phyloP scores from a whole-genome alignment of 2,113 vertebrate species.

The rabbit (Oryctolagus cuniculus) region mOryCun1.1 NC_091435.1:127615001-127615500 shows the following conservation, averaged over 20 bases:
- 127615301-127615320: not conserved
- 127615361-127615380: not conserved
- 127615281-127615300: not conserved
- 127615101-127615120: not conserved
- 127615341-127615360: not conserved
- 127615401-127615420: too few species aligned
- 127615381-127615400: constrained; percentile 40
- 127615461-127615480: constrained; percentile 1
- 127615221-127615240: not conserved
- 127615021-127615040: not conserved
- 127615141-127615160: not conserved
- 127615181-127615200: not conserved
- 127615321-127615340: not conserved
- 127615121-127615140: not conserved
- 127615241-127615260: not conserved
- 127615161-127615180: not conserved
- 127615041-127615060: not conserved
- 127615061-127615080: constrained; percentile 39
- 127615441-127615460: not conserved
- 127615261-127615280: not conserved
- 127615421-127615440: not conserved
- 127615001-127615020: not conserved
- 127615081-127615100: constrained; percentile 26
- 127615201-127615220: not conserved
- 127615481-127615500: not conserved